Evolutionary conservation across 2,113 vertebrate species (phyloP), one percentile per base, ranked within the genome.

Genomic region (Crotalus tigris): DNA sequence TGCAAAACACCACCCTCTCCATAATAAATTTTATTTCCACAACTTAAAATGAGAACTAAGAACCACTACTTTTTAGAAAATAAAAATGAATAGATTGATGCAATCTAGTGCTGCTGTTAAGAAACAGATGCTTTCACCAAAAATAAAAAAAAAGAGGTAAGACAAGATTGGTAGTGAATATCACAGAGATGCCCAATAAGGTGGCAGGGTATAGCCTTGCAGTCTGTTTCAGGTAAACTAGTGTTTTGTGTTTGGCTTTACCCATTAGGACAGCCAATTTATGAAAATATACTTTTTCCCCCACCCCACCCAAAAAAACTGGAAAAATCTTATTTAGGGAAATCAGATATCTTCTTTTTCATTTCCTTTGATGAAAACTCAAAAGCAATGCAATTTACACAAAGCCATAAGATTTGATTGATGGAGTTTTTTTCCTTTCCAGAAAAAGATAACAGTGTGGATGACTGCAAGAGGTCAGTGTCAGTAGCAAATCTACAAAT

Each of bases 401-500:
- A 24, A 12, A 23, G 29, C 39, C 6, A 7, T 8, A 19, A 4
- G 33, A 23, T 49, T 61, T 33, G 23, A 87, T 29, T 29, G 5
- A 93, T 90, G 46, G 8, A 44, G 9, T 13, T 23, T 4, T 53
- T 90, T 87, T 90, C 55, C 39, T 64, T 93, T 93, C 75, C 57
- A 93, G 92, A 90, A 21, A 93, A 64, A 87, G 88, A 90, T 3
- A 59, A 10, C 59, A 26, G 13, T 1, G 13, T 54, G 46, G 92
- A 93, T 33, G 23, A 90, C 89, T 93, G 89, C 81, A 93, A 44
- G 75, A 93, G 92, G 92, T 93, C 88, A 90, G 92, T 93, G 75
- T 5, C 29, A 54, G 39, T 2, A 8, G 13, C 1, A 26, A 26
- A 33, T 46, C 75, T 2, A 21, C 3, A 29, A 3, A 0, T 8